Base-by-base conservation (phyloP, 2,888 invertebrate genomes). In the Glomeris marginata region DNA sequence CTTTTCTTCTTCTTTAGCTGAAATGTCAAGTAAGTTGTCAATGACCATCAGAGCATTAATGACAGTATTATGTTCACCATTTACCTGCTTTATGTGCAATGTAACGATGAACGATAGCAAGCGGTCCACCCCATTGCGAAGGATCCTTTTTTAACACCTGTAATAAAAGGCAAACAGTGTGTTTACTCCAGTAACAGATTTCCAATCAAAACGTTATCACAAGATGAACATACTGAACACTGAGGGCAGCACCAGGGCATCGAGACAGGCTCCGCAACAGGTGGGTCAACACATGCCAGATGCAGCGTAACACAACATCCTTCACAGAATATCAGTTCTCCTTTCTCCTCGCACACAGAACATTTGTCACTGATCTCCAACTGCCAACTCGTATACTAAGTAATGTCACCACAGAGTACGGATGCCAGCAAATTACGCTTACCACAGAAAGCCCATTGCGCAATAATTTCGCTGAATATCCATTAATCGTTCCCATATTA, bases 201-300 rank as follows among this genome's bases (percentile, higher is more conserved):
- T 3, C 22, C 8, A 28, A 10, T 46, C 15, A 46, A 33, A 45
- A 5, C 22, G 15, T 33, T 28, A 34, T 45, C 15, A 45, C n/a
- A 6, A 28, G n/a, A 13, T 5, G 10, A 5, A 45, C 38, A 18
- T 47, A 48, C 48, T 38, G 33, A 41, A 21, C 52, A 52, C 22
- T 52, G 49, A 20, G 45, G 52, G 47, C 52, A 52, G 20, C 37
- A 42, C 52, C 52, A 50, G 16, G 45, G 35, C 15, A 41, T 28
- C n/a, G 36, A n/a, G 22, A 41, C 33, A 2, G 42, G 16, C 13
- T 50, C 52, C 28, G 10, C 15, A 11, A 21, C 22, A 33, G 38
- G 33, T 10, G 47, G 38, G 22, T 52, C 46, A 13, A 50, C 13
- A 36, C 52, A 52, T 11, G 20, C 33, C 13, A 41, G 45, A 33